Evolutionary conservation across 2,113 vertebrate genomes (phyloP).

Genomic region (Aegypius monachus): DNA sequence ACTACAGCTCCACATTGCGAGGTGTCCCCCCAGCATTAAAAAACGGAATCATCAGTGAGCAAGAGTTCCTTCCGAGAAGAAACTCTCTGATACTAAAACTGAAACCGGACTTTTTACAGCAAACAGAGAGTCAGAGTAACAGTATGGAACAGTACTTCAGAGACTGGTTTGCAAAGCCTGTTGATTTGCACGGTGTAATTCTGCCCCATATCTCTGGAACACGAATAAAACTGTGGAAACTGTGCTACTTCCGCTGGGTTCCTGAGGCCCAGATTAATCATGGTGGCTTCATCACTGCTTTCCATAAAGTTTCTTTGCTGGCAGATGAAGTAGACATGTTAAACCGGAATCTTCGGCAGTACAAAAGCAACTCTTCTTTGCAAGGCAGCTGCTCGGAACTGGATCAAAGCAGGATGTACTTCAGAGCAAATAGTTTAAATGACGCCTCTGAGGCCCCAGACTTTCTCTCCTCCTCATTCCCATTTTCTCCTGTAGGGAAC

Average conservation of each 20-base stretch:
- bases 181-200: constrained; percentile 82
- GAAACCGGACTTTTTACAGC: constrained; percentile 74
- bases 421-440: constrained; percentile 68
- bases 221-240: constrained; percentile 90
- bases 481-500: constrained; percentile 91
- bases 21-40: constrained; percentile 75
- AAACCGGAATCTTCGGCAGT: constrained; percentile 81
- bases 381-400: constrained; percentile 48
- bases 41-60: constrained; percentile 80
- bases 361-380: constrained; percentile 64
- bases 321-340: constrained; percentile 88
- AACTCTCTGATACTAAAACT: constrained; percentile 82
- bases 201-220: constrained; percentile 82
- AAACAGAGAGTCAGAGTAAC: constrained; percentile 58
- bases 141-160: constrained; percentile 82
- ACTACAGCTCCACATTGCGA: constrained; percentile 86
- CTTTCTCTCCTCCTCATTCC: constrained; percentile 92
- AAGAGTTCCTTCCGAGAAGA: constrained; percentile 77
- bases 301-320: constrained; percentile 85
- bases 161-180: constrained; percentile 85
- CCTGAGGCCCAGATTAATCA: constrained; percentile 88
- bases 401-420: constrained; percentile 87
- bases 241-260: constrained; percentile 96
- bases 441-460: constrained; percentile 73
- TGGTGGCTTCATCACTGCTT: constrained; percentile 83